Evolutionary conservation across 2,888 invertebrate genomes (phyloP), one percentile per base, ranked within the genome.

Genomic region (Epirrhoe tristata): DNA sequence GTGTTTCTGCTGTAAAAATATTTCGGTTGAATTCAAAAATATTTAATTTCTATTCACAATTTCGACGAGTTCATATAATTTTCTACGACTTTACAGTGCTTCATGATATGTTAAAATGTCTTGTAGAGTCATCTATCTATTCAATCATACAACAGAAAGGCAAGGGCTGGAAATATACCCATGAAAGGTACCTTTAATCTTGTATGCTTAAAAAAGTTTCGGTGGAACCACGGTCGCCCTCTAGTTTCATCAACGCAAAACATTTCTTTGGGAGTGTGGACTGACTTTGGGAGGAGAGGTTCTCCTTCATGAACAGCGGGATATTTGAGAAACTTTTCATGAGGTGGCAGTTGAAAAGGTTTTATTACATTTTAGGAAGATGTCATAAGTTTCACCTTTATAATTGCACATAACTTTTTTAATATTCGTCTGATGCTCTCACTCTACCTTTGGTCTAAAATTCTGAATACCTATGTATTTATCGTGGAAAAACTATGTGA

Each of bases 311-410:
- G 24, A 16, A n/a, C 43, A 34, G 5, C 14, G 14, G 32, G 52
- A 17, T 6, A 50, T 48, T 0, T 24, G 17, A 48, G 50, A 58
- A 64, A 58, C 55, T 50, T 50, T 61, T 53, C 16, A 46, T 32
- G 6, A 58, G 51, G 36, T 58, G 51, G 16, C 58, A 14, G 7
- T 14, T 3, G 14, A n/a, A 31, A 46, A 14, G 8, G 14, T 31
- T 43, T 12, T 43, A 12, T 43, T 43, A 43, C 12, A 43, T 10
- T 43, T 12, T 12, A 7, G 39, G 3, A 43, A 43, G 39, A 43
- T 43, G 39, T 12, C 39, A 43, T 7, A 36, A 10, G 10, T 36
- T 36, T 0, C 36, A 39, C 8, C 2, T 6, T 3, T 2, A 2
- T 24, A 24, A 24, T 24, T 24, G 1, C 24, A 24, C 24, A 24